phyloP scores from a whole-genome alignment of 2,888 invertebrate genomes.

The Brenthis hecate region DNA sequence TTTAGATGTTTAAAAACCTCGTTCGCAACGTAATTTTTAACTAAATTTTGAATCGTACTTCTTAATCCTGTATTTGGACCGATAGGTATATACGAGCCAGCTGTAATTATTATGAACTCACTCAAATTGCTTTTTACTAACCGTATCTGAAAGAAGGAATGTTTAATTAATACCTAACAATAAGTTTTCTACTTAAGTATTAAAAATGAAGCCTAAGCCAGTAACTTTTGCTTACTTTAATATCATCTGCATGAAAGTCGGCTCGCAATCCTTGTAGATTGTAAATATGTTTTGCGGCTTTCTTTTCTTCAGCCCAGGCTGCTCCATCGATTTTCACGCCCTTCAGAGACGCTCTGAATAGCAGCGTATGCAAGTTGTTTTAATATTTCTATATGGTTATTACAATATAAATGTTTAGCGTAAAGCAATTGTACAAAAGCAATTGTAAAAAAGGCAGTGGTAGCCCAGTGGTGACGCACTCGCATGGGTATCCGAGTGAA shows the following conservation, averaged over 20 bases:
- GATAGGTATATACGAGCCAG: background rate
- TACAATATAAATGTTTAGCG: too few relatives aligned
- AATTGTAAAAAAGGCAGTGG: too few relatives aligned
- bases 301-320: background rate
- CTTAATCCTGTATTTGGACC: background rate
- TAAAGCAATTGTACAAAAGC: background rate
- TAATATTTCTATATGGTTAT: too few relatives aligned
- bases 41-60: background rate
- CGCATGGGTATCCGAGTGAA: too few relatives aligned
- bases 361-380: too few relatives aligned
- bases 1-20: slow-evolving; percentile 25
- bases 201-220: background rate
- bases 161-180: background rate
- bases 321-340: background rate
- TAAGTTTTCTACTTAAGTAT: background rate
- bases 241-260: slow-evolving; percentile 2
- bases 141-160: slow-evolving; percentile 6
- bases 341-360: background rate
- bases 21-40: slow-evolving; percentile 13
- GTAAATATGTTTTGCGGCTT: background rate
- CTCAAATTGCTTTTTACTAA: slow-evolving; percentile 5
- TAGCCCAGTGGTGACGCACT: too few relatives aligned
- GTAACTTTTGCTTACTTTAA: slow-evolving; percentile 6
- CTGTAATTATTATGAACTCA: background rate
- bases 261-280: background rate